Conservation (phyloP, 53 echinoderm and acorn worm species). For the Mesocentrotus franciscanus region DNA sequence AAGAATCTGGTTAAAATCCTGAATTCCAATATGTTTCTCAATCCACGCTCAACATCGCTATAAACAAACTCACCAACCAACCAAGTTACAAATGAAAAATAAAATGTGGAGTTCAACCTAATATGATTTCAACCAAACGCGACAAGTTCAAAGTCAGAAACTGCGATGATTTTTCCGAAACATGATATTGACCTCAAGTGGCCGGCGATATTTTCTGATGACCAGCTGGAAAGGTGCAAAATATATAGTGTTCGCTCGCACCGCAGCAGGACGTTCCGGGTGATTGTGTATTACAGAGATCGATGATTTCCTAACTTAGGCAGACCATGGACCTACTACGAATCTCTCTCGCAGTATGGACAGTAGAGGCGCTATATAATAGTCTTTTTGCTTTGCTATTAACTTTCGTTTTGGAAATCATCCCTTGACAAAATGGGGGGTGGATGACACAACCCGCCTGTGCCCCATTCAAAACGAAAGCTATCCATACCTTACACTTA, state of each 20-base stretch:
- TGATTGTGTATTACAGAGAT: background rate
- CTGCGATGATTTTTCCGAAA: conserved; percentile 1
- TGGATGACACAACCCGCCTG: too few species aligned
- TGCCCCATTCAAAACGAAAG: too few species aligned
- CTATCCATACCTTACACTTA: too few species aligned
- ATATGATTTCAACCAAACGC: background rate
- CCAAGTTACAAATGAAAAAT: background rate
- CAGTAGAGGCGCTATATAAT: background rate
- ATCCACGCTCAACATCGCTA: background rate
- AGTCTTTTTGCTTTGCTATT: too few species aligned
- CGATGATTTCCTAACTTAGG: too few species aligned
- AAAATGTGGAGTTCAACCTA: background rate
- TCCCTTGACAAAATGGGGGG: too few species aligned
- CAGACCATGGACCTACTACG: too few species aligned
- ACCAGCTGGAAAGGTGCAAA: background rate
- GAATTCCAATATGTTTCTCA: background rate
- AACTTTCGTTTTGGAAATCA: too few species aligned
- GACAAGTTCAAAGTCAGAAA: background rate
- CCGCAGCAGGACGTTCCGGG: background rate
- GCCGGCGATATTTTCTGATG: background rate
- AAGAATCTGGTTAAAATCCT: conserved; percentile 7
- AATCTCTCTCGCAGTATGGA: background rate
- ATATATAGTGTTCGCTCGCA: background rate
- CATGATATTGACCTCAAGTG: background rate
- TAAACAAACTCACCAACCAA: background rate